Evolutionary conservation across 2,888 invertebrate species (phyloP), one percentile per base, ranked within the genome.

Genomic region (Agrochola macilenta): DNA sequence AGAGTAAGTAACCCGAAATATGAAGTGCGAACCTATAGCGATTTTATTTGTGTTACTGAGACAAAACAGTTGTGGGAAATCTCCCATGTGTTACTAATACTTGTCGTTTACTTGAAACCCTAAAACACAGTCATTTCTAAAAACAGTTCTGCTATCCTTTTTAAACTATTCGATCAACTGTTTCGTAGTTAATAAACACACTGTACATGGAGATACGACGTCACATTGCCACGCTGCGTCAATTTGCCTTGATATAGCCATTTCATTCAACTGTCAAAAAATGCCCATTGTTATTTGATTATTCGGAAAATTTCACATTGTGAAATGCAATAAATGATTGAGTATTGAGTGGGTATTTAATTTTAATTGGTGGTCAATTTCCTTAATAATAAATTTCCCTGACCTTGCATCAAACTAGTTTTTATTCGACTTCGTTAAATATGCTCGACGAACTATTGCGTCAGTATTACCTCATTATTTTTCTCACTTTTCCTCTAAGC

Each of bases 401-500:
- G 54, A 54, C 11, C 54, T 30, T 20, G 49, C 30, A 69, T 69
- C 70, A 46, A 68, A 58, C 5, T 12, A 11, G 39, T 60, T 14
- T 61, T 52, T 73, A 69, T 77, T 61, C 26, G 23, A 43, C 35
- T 57, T 65, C 73, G 73, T 74, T 79, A 80, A 70, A 72, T 66
- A 77, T 75, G 65, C 46, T 64, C 64, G 30, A 12, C 58, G 43
- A 83, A 83, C 85, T 87, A 87, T 81, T 75, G 81, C 69, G 61
- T 71, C 66, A 60, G 77, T 79, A 83, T 83, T 83, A 78, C 68
- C 76, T 80, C 79, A 85, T 87, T 80, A 85, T 87, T 86, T 87
- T 86, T 84, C 84, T 73, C 73, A 83, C 8, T 83, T 83, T 83
- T 79, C 70, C 84, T 83, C 74, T 81, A 69, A 74, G 84, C 78